Base-by-base conservation (phyloP, 1,140 invertebrate genomes). In the Dysdera silvatica region DNA sequence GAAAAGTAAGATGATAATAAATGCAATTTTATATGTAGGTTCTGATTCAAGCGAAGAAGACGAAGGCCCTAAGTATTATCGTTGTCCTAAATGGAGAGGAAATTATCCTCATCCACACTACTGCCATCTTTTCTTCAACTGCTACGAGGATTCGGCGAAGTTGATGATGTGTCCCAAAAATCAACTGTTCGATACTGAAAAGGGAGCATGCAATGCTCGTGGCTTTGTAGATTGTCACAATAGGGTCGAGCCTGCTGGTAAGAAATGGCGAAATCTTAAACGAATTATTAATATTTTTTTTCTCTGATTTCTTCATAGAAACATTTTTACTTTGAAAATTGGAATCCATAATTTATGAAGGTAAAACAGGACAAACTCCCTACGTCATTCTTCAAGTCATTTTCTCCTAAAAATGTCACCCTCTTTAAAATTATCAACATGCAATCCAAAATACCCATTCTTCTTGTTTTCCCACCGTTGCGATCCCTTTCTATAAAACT, bases 31-130 rank as follows among this genome's bases (percentile, higher is more conserved):
- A n/a, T n/a, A n/a, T n/a, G n/a, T n/a, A n/a, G n/a, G n/a, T 49
- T 10, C 41, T 55, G 61, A n/a, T 4, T 31, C 43, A 18, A 62
- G 61, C 20, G 61, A 62, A 32, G 61, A 62, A 32, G 49, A 62
- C 3, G 24, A 55, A 1, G 32, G 52, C 5, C 41, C 8, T 20
- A 56, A 37, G 12, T 12, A 29, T 29, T 62, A 23, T 33, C 55
- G 40, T 23, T 62, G 61, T 14, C 61, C 61, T 18, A 62, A 49
- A 24, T 49, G 33, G 41, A 49, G 20, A 37, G 61, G 61, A 16
- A n/a, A 37, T 1, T 24, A 56, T 10, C 23, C 40, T 8, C 61
- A 62, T 20, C 29, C 55, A 10, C 8, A 62, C 23, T 62, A 62
- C 32, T 62, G 61, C n/a, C 52, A 62, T 23, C 45, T 62, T 10